phyloP scores from a whole-genome alignment of 2,797 vertebrate species.

The Vespertilio murinus region DNA sequence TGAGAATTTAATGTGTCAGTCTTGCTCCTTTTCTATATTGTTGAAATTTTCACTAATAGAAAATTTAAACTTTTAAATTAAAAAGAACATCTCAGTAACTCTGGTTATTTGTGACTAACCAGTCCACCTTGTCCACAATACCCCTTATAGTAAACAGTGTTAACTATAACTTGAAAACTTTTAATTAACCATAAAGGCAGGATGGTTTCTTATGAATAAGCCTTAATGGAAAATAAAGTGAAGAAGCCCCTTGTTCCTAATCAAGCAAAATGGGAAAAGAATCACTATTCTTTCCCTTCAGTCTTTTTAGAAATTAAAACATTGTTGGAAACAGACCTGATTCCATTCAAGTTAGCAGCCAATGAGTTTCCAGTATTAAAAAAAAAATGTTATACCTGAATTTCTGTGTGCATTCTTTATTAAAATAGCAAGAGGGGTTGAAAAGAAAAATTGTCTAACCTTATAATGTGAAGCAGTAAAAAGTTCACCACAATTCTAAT shows the following conservation, averaged over 20 bases:
- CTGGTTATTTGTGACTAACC: neutral
- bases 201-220: slow-evolving; percentile 13
- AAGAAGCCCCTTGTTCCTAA: neutral
- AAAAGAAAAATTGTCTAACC: neutral
- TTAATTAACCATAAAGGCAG: slow-evolving; percentile 17
- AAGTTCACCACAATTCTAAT: neutral
- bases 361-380: neutral
- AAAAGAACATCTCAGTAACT: neutral
- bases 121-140: neutral
- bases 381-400: neutral
- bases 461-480: neutral
- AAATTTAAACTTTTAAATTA: neutral
- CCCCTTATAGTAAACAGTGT: neutral
- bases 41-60: neutral
- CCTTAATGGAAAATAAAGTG: slow-evolving; percentile 9
- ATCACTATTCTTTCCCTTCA: neutral
- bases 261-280: neutral
- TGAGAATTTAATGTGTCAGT: neutral
- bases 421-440: neutral
- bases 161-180: slow-evolving; percentile 30
- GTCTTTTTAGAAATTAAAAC: slow-evolving; percentile 24
- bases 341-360: neutral
- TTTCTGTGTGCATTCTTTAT: slow-evolving; percentile 18
- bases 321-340: neutral
- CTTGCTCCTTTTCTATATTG: neutral